phyloP scores from a whole-genome alignment of 2,797 vertebrate genomes.

The Mormyrops attenuatus region DNA sequence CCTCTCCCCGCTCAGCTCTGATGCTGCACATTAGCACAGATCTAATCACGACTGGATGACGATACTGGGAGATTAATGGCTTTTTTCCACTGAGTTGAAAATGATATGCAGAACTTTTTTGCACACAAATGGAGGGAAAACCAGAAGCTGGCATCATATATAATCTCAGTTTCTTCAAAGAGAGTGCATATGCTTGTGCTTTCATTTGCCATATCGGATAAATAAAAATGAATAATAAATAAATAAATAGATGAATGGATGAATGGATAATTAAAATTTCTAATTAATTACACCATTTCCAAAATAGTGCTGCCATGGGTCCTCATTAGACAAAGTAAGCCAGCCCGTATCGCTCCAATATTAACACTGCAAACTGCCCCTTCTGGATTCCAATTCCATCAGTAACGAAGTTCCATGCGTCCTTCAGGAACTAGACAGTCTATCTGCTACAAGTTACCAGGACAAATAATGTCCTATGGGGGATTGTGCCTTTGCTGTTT shows the following conservation, averaged over 20 bases:
- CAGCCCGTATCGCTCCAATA: neutral
- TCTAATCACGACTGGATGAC: conserved; percentile 29
- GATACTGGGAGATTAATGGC: conserved; percentile 50
- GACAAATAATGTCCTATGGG: neutral
- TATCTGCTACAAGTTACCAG: neutral
- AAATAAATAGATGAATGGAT: neutral
- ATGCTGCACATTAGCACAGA: conserved; percentile 5
- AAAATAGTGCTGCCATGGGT: neutral
- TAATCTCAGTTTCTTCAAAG: conserved; percentile 47
- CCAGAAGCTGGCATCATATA: conserved; percentile 57
- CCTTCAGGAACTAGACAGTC: neutral
- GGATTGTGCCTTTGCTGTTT: neutral
- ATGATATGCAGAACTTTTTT: conserved; percentile 58
- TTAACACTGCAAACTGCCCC: neutral
- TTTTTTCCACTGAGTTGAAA: conserved; percentile 51
- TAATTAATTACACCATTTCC: neutral
- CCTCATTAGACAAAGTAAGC: neutral
- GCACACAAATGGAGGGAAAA: conserved; percentile 32
- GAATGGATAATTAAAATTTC: neutral
- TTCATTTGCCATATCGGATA: conserved; percentile 15
- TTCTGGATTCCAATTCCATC: neutral
- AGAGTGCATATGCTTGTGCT: neutral
- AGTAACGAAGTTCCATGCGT: neutral
- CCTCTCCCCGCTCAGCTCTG: neutral
- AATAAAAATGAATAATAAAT: neutral